phyloP scores from a whole-genome alignment of 2,113 vertebrate genomes.

The Copsychus sechellarum region DNA sequence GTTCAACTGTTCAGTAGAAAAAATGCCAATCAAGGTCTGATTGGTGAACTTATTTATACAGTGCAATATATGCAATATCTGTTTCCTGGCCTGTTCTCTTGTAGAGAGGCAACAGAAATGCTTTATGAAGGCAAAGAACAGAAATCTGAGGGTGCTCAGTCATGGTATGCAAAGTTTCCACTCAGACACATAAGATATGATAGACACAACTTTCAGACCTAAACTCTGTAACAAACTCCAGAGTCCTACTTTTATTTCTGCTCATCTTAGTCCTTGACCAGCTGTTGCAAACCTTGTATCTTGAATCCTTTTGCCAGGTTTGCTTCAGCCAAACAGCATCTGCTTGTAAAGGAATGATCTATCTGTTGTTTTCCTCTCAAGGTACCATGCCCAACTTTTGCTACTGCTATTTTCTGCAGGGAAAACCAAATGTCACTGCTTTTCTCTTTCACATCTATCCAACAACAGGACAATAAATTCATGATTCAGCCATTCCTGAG shows the following conservation, averaged over 20 bases:
- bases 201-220: background rate
- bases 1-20: background rate
- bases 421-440: background rate
- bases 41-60: background rate
- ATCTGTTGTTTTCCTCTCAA: background rate
- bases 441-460: background rate
- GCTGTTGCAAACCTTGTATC: background rate
- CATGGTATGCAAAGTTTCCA: background rate
- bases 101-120: background rate
- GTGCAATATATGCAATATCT: background rate
- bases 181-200: background rate
- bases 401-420: background rate
- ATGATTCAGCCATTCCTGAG: background rate
- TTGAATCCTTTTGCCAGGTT: background rate
- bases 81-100: background rate
- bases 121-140: background rate
- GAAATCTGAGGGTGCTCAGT: background rate
- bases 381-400: background rate
- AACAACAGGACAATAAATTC: background rate
- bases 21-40: background rate
- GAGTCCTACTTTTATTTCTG: background rate
- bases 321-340: background rate
- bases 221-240: background rate
- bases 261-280: background rate
- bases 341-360: background rate